Evolutionary conservation across 1,140 invertebrate species (phyloP).

Genomic region (Ostrea edulis): DNA sequence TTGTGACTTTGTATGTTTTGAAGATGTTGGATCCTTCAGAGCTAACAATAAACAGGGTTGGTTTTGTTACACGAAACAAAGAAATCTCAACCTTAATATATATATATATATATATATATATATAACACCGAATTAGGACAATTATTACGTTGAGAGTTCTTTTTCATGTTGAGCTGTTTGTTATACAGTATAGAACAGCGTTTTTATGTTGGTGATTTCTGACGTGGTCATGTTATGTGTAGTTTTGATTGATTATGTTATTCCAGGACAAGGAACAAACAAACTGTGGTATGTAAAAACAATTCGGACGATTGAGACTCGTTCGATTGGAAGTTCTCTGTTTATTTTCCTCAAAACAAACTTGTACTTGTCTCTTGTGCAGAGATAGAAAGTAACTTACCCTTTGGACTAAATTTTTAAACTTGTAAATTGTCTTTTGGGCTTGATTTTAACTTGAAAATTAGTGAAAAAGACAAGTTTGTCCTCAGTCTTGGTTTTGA

Average conservation of each 20-base stretch:
- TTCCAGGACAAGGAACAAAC: conserved; percentile 20
- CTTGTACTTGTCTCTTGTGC: no score
- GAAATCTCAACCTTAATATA: conserved; percentile 15
- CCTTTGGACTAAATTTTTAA: no score
- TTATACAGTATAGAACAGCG: not conserved
- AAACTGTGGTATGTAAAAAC: not conserved
- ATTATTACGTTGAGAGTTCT: conserved; percentile 1
- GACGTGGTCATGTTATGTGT: conserved; percentile 8
- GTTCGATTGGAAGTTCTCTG: not conserved
- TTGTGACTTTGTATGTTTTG: not conserved
- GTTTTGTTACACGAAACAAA: not conserved
- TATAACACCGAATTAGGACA: not conserved
- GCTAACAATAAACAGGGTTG: not conserved
- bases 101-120: not conserved
- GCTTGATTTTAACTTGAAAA: not conserved
- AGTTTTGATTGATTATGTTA: conserved; percentile 7
- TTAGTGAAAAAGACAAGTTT: not conserved
- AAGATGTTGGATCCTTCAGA: not conserved
- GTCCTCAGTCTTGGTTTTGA: not conserved
- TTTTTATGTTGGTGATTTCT: not conserved
- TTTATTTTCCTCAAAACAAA: not conserved
- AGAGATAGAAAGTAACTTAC: no score
- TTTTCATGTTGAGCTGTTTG: not conserved
- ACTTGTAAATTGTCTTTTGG: not conserved
- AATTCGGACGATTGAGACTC: not conserved